Evolutionary conservation across 2,113 vertebrate species (phyloP), one percentile per base, ranked within the genome.

Genomic region (Chionodraco myersi): DNA sequence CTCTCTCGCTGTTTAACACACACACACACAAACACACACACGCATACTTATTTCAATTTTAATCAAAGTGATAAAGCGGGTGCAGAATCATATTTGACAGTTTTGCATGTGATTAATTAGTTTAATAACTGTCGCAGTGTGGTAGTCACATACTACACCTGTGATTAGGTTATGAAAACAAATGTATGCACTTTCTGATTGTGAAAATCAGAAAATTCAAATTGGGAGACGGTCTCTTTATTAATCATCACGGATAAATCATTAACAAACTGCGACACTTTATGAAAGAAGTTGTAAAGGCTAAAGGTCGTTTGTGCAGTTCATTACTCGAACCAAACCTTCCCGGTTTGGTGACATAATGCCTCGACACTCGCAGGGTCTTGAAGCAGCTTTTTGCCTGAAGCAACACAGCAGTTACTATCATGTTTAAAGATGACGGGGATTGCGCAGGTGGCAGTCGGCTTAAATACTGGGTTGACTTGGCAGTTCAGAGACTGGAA

Each of bases 41-140:
- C 57, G 48, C 36, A 41, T 67, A 58, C 52, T 80, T 82, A 77
- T 72, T 86, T 86, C 57, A 83, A 58, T 84, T 82, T 84, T 91
- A 89, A 92, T 92, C 92, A 93, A 88, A 88, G 85, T 85, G 86
- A 88, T 84, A 85, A 92, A 92, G 87, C 48, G 66, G 69, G 48
- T 41, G 66, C 75, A 44, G 84, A 82, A 90, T 87, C 64, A 83
- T 72, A 82, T 87, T 88, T 85, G 90, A 88, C 87, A 91, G 78
- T 77, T 89, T 90, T 93, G 92, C 88, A 91, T 93, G 87, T 93
- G 91, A 93, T 93, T 92, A 93, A 93, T 94, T 93, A 92, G 89
- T 91, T 91, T 90, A 89, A 92, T 93, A 92, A 87, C 78, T 88
- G 85, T 86, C 63, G 64, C 79, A 61, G 80, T 72, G 80, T 72